Conservation (phyloP, 2,113 vertebrate species). For the Limanda limanda region DNA sequence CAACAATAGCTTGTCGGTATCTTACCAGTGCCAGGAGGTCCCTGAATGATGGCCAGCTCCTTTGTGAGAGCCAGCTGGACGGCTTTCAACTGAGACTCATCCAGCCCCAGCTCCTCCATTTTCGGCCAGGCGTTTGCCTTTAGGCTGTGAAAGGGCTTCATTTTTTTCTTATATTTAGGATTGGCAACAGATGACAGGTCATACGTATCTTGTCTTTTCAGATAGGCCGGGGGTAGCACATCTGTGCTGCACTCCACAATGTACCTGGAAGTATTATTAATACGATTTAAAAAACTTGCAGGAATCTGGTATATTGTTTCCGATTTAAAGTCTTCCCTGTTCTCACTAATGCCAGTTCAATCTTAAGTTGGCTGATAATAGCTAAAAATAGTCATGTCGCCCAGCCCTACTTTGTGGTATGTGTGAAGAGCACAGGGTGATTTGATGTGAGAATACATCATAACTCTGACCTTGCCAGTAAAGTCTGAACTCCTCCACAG, state of each 20-base stretch:
- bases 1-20: conserved; percentile 3
- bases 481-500: conserved; percentile 9
- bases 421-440: neutral
- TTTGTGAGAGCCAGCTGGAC: conserved; percentile 92
- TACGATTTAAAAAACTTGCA: neutral
- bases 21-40: conserved; percentile 94
- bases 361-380: no score
- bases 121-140: conserved; percentile 84
- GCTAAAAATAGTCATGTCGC: no score
- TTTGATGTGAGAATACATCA: conserved; percentile 5
- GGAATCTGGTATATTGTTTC: neutral
- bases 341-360: no score
- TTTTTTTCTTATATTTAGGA: conserved; percentile 6
- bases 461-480: conserved; percentile 18
- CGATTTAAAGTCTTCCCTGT: neutral
- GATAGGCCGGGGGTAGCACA: conserved; percentile 85
- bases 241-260: conserved; percentile 88
- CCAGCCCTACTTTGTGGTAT: neutral
- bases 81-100: conserved; percentile 92
- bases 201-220: conserved; percentile 76
- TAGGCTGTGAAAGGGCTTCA: conserved; percentile 78
- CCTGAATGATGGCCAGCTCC: conserved; percentile 94
- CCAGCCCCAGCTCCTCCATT: conserved; percentile 86
- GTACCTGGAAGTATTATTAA: conserved; percentile 78
- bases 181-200: conserved; percentile 79